A percentile compares a stretch with the other conserved stretches of the same genome.
Conservation (phyloP, 2,888 invertebrate species). For the Drosophila percnosoma region DNA sequence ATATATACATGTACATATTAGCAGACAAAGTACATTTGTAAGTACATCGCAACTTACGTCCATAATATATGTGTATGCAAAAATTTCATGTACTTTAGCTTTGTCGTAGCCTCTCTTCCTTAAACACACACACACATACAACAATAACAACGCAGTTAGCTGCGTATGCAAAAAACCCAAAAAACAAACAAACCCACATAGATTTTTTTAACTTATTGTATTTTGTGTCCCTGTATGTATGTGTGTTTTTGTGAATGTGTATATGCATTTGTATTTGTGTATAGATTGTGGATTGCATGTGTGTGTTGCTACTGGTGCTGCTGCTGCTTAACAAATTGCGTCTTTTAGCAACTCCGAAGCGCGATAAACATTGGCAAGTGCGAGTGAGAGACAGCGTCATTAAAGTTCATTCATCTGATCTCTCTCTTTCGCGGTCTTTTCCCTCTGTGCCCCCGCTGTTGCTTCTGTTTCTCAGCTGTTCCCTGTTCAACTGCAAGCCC, state of each 20-base stretch:
- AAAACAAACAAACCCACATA: conserved; percentile 20
- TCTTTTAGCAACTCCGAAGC: conserved; percentile 50
- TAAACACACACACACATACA: neutral
- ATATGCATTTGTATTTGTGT: conserved; percentile 5
- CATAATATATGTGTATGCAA: conserved; percentile 8
- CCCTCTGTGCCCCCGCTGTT: neutral
- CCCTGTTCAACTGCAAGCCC: neutral
- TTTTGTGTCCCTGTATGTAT: conserved; percentile 10
- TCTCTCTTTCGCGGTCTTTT: conserved; percentile 35
- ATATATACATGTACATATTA: neutral
- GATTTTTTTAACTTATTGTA: conserved; percentile 29
- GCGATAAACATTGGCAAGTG: conserved; percentile 42
- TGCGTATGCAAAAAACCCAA: conserved; percentile 34
- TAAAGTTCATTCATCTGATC: conserved; percentile 56
- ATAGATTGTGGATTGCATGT: conserved; percentile 12
- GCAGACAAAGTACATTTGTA: conserved; percentile 22
- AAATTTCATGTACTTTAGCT: conserved; percentile 7
- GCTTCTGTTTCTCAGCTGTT: conserved; percentile 11
- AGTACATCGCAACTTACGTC: conserved; percentile 12
- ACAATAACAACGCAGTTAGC: conserved; percentile 35
- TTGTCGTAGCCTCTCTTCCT: conserved; percentile 27
- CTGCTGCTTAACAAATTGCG: conserved; percentile 52
- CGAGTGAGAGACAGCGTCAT: conserved; percentile 24
- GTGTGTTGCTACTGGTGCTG: conserved; percentile 20
- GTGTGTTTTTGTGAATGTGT: neutral